phyloP scores from a whole-genome alignment of 2,113 vertebrate species.

The Semicossyphus pulcher region DNA sequence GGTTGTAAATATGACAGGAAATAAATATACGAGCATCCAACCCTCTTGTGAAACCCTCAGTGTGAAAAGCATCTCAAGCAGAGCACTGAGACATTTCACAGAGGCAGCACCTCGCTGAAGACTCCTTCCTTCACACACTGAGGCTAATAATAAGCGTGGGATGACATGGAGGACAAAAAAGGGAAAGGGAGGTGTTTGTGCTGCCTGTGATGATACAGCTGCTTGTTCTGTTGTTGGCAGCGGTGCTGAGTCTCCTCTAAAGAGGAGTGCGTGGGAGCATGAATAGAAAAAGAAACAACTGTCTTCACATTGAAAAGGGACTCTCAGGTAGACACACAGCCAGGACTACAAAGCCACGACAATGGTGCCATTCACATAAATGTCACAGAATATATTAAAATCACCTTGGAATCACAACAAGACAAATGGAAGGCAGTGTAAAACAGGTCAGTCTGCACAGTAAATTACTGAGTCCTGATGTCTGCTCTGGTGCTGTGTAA shows the following conservation, averaged over 20 bases:
- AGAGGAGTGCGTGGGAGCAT: conserved; percentile 51
- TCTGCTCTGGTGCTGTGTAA: conserved; percentile 2
- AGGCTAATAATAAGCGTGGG: conserved; percentile 53
- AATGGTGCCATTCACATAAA: conserved; percentile 23
- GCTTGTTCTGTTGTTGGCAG: conserved; percentile 43
- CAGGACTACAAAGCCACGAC: conserved; percentile 26
- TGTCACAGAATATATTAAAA: neutral
- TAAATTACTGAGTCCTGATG: neutral
- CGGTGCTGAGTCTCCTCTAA: conserved; percentile 43
- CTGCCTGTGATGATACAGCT: conserved; percentile 43
- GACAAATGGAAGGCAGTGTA: neutral
- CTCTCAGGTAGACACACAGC: neutral
- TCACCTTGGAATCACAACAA: neutral
- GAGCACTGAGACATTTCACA: conserved; percentile 16
- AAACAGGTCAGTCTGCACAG: neutral
- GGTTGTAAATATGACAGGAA: conserved; percentile 28
- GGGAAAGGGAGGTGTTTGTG: conserved; percentile 15
- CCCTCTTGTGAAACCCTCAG: neutral
- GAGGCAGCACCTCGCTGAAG: conserved; percentile 19
- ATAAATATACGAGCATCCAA: conserved; percentile 5
- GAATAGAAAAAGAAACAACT: conserved; percentile 40
- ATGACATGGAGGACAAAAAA: neutral
- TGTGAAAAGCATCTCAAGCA: conserved; percentile 36
- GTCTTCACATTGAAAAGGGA: conserved; percentile 11
- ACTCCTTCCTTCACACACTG: conserved; percentile 18